Conservation (phyloP, 2,888 invertebrate species). For the Limenitis camilla region DNA sequence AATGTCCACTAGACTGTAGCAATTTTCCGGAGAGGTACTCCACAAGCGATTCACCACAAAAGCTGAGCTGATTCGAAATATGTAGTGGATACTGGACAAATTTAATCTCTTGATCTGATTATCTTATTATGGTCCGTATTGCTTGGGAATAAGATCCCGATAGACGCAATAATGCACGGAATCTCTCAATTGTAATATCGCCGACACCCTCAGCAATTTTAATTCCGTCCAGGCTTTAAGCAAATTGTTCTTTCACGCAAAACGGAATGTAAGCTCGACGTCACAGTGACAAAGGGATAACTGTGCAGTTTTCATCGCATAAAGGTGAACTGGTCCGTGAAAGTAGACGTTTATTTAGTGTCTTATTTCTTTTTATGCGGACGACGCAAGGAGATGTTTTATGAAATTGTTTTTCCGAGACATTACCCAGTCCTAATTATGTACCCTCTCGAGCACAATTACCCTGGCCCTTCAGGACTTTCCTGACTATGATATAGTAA, state of each 20-base stretch:
- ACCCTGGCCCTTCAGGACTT: constrained; percentile 53
- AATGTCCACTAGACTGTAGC: constrained; percentile 30
- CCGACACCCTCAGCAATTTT: constrained; percentile 47
- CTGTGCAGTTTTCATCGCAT: constrained; percentile 48
- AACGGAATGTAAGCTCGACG: constrained; percentile 40
- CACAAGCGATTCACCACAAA: constrained; percentile 39
- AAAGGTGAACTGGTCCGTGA: constrained; percentile 51
- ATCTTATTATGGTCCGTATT: constrained; percentile 39
- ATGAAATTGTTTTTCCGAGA: constrained; percentile 72
- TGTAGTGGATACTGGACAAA: constrained; percentile 31
- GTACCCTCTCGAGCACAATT: constrained; percentile 55
- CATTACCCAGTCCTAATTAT: constrained; percentile 71
- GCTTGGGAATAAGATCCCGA: constrained; percentile 32
- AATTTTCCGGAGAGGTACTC: constrained; percentile 31
- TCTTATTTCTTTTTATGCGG: constrained; percentile 65
- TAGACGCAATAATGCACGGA: constrained; percentile 28
- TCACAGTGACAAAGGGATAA: constrained; percentile 32
- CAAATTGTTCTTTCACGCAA: constrained; percentile 55
- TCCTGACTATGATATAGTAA: constrained; percentile 65
- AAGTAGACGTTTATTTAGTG: constrained; percentile 66
- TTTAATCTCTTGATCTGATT: constrained; percentile 28
- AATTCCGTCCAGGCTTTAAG: constrained; percentile 44
- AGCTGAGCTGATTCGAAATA: constrained; percentile 36
- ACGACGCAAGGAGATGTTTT: constrained; percentile 59
- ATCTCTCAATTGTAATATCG: constrained; percentile 37